These are phyloP conservation scores for Saguinus imperator DNA, from an alignment of 2,113 vertebrate species.

Conservation along the genomic window DNA sequence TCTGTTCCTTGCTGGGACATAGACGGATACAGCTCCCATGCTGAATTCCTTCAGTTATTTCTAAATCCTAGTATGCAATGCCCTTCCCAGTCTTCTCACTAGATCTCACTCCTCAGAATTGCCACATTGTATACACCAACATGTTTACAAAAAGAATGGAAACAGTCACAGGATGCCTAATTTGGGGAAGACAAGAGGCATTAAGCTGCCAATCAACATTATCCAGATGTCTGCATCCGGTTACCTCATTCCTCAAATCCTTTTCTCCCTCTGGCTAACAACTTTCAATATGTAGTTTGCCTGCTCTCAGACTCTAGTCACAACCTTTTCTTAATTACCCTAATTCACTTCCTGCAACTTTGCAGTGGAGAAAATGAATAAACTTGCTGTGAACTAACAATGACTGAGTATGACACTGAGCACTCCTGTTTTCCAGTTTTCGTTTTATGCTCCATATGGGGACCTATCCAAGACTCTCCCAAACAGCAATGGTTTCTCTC, in stretches of 20 bases:
- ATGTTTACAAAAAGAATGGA: conserved; percentile 27
- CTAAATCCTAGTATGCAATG: background rate
- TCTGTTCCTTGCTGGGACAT: background rate
- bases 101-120: background rate
- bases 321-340: conserved; percentile 30
- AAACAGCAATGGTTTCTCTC: background rate
- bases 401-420: background rate
- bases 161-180: background rate
- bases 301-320: conserved; percentile 16
- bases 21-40: background rate
- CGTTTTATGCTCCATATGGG: background rate
- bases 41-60: background rate
- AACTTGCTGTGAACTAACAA: conserved; percentile 13
- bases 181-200: background rate
- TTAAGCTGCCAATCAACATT: conserved; percentile 61
- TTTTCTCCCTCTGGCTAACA: conserved; percentile 30
- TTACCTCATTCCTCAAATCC: conserved; percentile 21
- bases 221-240: conserved; percentile 42
- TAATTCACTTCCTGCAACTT: conserved; percentile 33
- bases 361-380: conserved; percentile 21
- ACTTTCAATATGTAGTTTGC: conserved; percentile 36
- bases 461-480: background rate
- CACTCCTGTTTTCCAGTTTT: background rate
- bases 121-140: background rate
- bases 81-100: background rate